Evolutionary conservation across 2,888 invertebrate genomes (phyloP), one percentile per base, ranked within the genome.

Genomic region (Phymatocera aterrima): DNA sequence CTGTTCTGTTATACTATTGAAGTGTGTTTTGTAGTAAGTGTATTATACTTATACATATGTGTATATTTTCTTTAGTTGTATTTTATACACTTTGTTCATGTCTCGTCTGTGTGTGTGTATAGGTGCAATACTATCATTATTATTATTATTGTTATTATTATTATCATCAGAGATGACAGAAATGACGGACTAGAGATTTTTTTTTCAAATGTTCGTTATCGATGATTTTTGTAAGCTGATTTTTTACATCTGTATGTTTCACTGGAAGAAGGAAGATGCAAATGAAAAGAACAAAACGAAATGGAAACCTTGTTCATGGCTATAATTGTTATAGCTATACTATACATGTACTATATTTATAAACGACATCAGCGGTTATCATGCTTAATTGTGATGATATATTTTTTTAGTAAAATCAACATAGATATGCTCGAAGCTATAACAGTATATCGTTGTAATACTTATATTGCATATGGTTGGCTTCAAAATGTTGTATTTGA

Each of bases 221-320:
- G 24, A 24, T 10, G 28, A 43, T 43, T 43, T 15, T 43, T 43
- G 15, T 68, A 46, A n/a, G n/a, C n/a, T n/a, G n/a, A 68, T 46
- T 24, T 6, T 68, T 40, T 68, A 68, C n/a, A n/a, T n/a, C n/a
- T n/a, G n/a, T n/a, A n/a, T n/a, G n/a, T 43, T 24, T 28, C 79
- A 81, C 82, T 85, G 83, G 81, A 83, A 78, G 82, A 21, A 68
- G 15, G 28, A 43, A 37, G 1, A 46, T 8, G 37, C n/a, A 68
- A n/a, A 18, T 18, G 10, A 6, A 37, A 34, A 72, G n/a, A 72
- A 60, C 2, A 34, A 51, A 40, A 65, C 5, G 3, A 10, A 43
- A 21, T 40, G 40, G n/a, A 6, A 68, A 12, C 18, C 21, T 46
- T n/a, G n/a, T n/a, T 46, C 5, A 5, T 10, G 43, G n/a, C n/a